These are phyloP conservation scores for Oryzias celebensis DNA, from an alignment of 2,113 vertebrate species.

Conservation along the genomic window DNA sequence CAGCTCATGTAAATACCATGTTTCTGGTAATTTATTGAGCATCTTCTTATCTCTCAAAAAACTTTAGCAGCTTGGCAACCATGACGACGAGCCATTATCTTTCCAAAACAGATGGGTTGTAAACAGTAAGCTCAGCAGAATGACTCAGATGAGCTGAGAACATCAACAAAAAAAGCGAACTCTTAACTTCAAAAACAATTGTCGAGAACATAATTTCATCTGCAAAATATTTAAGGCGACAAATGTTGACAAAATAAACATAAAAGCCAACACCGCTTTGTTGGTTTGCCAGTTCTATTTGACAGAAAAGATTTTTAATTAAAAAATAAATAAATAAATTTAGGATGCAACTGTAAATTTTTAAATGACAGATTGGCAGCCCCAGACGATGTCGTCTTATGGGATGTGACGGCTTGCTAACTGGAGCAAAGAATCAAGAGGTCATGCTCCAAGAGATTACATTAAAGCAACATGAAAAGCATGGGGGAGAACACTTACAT, in stretches of 20 bases:
- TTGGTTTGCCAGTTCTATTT: too few relatives aligned
- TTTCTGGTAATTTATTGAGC: conserved; percentile 13
- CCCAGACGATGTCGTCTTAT: conserved; percentile 46
- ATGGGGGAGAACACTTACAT: neutral
- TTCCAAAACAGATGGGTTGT: conserved; percentile 41
- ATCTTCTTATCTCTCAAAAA: conserved; percentile 39
- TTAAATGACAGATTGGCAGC: conserved; percentile 38
- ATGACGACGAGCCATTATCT: conserved; percentile 62
- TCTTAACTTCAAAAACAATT: conserved; percentile 4
- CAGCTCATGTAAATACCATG: conserved; percentile 18
- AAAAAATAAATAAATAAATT: too few relatives aligned
- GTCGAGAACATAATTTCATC: neutral
- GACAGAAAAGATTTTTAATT: too few relatives aligned
- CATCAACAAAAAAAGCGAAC: neutral
- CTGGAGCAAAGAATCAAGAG: conserved; percentile 62
- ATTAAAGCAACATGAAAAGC: conserved; percentile 27
- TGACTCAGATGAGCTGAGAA: conserved; percentile 10
- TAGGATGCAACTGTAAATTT: neutral
- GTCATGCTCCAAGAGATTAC: conserved; percentile 61
- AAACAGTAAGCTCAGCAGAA: conserved; percentile 35
- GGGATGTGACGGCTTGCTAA: conserved; percentile 46
- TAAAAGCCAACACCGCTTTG: too few relatives aligned
- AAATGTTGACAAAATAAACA: too few relatives aligned
- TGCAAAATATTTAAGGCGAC: too few relatives aligned
- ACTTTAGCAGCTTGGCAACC: conserved; percentile 41